Percentiles rank a stretch among this genome's conserved stretches.
These are phyloP conservation scores for Hyles lineata DNA, from an alignment of 2,888 invertebrate species.

Conservation along the genomic window DNA sequence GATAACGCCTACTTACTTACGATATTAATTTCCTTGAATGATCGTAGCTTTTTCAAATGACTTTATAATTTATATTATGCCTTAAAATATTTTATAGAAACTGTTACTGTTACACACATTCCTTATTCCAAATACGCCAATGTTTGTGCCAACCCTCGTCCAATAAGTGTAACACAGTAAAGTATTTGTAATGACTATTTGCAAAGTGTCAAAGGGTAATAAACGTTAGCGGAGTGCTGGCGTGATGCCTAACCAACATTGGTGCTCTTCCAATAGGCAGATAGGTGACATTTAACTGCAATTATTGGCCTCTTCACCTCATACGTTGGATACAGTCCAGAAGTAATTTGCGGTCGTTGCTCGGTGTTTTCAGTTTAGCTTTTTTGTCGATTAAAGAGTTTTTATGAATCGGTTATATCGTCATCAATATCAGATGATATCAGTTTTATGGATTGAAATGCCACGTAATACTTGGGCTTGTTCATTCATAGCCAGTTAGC, in stretches of 20 bases:
- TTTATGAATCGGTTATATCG: background rate
- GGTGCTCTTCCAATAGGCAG: conserved; percentile 56
- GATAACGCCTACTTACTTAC: too few species aligned
- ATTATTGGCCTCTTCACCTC: conserved; percentile 53
- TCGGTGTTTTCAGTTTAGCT: conserved; percentile 32
- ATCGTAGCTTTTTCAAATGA: too few species aligned
- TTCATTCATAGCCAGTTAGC: too few species aligned
- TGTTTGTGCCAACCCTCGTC: too few species aligned
- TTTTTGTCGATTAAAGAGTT: background rate
- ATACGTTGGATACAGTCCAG: conserved; percentile 59
- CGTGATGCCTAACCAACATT: conserved; percentile 58
- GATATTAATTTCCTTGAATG: too few species aligned
- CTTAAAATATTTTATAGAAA: too few species aligned
- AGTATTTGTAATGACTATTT: background rate
- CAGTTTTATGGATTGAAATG: too few species aligned
- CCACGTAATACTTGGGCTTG: too few species aligned
- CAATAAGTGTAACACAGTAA: background rate
- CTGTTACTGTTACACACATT: too few species aligned
- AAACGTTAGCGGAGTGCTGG: conserved; percentile 54
- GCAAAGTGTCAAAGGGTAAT: conserved; percentile 23
- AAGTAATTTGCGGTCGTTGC: conserved; percentile 30
- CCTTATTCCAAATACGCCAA: too few species aligned
- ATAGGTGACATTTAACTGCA: conserved; percentile 55
- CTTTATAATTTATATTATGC: too few species aligned
- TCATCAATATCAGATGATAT: background rate